Base-by-base conservation (phyloP, 2,113 vertebrate species). In the Paramisgurnus dabryanus region DNA sequence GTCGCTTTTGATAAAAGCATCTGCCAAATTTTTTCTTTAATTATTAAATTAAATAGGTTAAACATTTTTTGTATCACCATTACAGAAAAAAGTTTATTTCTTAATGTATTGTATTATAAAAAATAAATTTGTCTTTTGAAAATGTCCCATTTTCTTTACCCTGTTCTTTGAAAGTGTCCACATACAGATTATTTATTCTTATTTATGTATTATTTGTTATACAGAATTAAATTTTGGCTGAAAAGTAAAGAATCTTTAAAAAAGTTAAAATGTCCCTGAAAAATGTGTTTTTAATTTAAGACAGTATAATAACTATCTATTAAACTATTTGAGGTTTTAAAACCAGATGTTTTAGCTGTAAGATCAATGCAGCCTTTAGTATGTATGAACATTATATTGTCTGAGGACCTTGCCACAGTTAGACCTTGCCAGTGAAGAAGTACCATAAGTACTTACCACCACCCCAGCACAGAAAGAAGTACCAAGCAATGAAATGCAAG, bases 241-340 rank as follows among this genome's bases (percentile, higher is more conserved):
- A 5, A 7, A 39, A 12, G 5, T 72, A 60, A 58, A 41, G 8
- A 8, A 5, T 41, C 17, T 4, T 57, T 39, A 58, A 73, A 58
- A 39, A 71, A 72, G 34, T 72, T 11, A 0, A 41, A 72, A 60
- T 61, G 43, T 60, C 55, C 71, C 22, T 73, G 55, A 73, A 73
- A 72, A 61, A 61, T 45, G n/a, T 1, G 11, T 60, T 60, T 47
- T 70, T 73, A 22, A 45, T 60, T n/a, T 7, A 7, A 22, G 7
- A 7, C 17, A 22, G 40, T 45, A 60, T 73, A 7, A 45, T 27
- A 71, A n/a, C 47, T 55, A 39, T 70, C 49, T 2, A 70, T 53
- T 70, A 18, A 57, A 57, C 15, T 55, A 8, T 70, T 17, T 41
- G 15, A 40, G 53, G 17, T 60, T 45, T 73, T 60, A 73, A 43